Percentiles rank a stretch among this genome's conserved stretches.
Evolutionary conservation across 2,888 invertebrate species (phyloP).

Genomic region (Euzetes globulus): DNA sequence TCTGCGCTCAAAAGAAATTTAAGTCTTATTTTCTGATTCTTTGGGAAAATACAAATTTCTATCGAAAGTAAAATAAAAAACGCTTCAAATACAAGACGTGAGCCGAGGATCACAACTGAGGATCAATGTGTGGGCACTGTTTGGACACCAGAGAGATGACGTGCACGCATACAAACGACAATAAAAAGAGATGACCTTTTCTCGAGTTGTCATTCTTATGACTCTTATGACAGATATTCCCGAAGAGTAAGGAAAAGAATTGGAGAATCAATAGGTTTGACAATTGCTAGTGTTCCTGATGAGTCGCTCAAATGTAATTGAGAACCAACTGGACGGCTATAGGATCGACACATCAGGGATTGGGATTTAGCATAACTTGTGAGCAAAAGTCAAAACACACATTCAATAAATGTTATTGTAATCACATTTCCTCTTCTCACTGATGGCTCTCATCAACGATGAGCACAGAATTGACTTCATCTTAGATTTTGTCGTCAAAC

Average conservation of each 20-base stretch:
- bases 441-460: neutral
- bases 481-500: neutral
- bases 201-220: neutral
- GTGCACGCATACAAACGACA: neutral
- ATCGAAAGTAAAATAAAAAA: too few species aligned
- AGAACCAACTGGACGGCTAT: neutral
- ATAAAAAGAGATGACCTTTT: slow-evolving; percentile 14
- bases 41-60: neutral
- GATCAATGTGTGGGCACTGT: too few species aligned
- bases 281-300: too few species aligned
- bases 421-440: neutral
- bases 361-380: neutral
- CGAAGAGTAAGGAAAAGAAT: neutral
- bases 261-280: neutral
- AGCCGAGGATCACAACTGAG: neutral
- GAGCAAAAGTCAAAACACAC: neutral
- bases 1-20: neutral
- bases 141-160: neutral
- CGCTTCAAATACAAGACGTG: neutral
- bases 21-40: neutral
- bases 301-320: neutral
- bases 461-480: neutral
- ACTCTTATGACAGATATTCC: neutral
- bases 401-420: neutral
- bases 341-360: neutral